Evolutionary conservation across 2,888 invertebrate species (phyloP).

Genomic region (Leptopilina myrica): DNA sequence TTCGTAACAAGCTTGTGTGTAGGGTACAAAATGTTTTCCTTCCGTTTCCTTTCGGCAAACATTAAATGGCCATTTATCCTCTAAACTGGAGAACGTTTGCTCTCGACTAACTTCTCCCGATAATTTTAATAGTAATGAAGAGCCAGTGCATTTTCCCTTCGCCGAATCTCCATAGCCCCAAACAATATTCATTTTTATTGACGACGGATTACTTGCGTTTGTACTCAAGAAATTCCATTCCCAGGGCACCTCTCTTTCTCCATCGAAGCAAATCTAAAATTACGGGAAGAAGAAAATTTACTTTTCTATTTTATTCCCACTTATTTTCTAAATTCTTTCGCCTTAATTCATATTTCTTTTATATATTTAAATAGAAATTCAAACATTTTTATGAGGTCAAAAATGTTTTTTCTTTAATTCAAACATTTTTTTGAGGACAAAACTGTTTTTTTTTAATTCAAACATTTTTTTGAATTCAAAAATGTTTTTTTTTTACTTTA

Average conservation of each 20-base stretch:
- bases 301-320: no score
- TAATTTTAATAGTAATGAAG: conserved; percentile 65
- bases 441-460: no score
- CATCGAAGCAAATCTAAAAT: conserved; percentile 68
- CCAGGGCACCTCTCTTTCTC: conserved; percentile 68
- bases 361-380: no score
- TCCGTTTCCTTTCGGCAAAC: conserved; percentile 64
- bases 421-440: no score
- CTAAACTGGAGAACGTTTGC: conserved; percentile 64
- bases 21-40: conserved; percentile 66
- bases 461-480: no score
- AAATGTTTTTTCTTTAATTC: no score
- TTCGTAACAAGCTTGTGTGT: conserved; percentile 71
- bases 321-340: no score
- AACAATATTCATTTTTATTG: conserved; percentile 62
- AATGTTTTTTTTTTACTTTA: not conserved
- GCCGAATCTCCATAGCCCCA: conserved; percentile 69
- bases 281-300: no score
- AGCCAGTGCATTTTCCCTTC: conserved; percentile 70
- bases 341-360: no score
- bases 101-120: conserved; percentile 67
- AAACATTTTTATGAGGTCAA: no score
- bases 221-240: conserved; percentile 70
- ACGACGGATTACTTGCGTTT: conserved; percentile 65
- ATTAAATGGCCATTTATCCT: conserved; percentile 68